These are phyloP conservation scores for Kryphioiulus occultus DNA, from an alignment of 2,888 invertebrate genomes.

Conservation along the genomic window DNA sequence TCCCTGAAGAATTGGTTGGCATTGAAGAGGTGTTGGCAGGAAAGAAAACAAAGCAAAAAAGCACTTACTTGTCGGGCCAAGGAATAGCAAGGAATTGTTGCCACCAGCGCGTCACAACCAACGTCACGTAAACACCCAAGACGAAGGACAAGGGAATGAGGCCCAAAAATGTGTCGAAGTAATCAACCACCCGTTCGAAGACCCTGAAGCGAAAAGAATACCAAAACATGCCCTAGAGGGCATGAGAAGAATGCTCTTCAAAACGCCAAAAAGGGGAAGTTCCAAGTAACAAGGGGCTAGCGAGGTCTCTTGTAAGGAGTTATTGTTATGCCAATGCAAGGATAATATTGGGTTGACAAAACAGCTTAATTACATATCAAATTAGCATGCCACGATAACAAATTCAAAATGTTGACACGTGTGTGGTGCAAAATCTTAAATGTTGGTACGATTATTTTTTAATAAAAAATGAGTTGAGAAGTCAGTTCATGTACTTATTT, in stretches of 20 bases:
- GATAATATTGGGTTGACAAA: no score
- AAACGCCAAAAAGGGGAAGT: neutral
- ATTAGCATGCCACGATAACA: no score
- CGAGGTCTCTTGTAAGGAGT: no score
- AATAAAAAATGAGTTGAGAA: no score
- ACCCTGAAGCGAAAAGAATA: conserved; percentile 55
- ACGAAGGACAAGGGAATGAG: conserved; percentile 61
- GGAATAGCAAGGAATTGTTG: conserved; percentile 59
- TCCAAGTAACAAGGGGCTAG: no score
- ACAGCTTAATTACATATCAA: no score
- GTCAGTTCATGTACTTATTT: no score
- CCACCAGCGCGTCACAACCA: conserved; percentile 62
- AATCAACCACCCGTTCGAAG: conserved; percentile 59
- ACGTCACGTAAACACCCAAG: conserved; percentile 62
- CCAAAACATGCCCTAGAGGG: conserved; percentile 28
- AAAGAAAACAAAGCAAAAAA: conserved; percentile 44
- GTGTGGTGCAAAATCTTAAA: no score
- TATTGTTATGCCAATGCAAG: no score
- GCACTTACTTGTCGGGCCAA: conserved; percentile 65
- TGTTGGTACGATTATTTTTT: no score
- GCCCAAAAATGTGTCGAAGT: conserved; percentile 60
- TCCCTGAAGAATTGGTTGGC: conserved; percentile 60
- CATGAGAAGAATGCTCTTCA: neutral
- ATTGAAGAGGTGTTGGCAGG: conserved; percentile 51
- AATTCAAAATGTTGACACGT: no score